Evolutionary conservation across 1,140 invertebrate genomes (phyloP).

Genomic region (Solenopsis invicta): DNA sequence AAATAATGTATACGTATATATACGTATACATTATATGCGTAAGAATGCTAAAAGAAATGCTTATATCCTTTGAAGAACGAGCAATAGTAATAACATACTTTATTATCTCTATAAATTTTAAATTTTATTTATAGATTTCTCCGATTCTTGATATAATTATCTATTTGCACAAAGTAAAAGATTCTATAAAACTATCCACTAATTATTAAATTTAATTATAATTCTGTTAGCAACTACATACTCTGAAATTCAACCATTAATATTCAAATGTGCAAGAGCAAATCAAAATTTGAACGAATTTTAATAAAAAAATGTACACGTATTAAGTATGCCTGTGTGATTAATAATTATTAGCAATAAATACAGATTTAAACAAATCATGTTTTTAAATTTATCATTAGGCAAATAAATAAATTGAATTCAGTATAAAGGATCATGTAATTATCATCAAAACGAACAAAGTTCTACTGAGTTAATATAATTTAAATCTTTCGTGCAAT

Average conservation of each 20-base stretch:
- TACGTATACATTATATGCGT: not conserved
- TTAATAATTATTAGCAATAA: not conserved
- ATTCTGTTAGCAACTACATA: not conserved
- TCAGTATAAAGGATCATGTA: not conserved
- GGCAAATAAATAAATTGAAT: not conserved
- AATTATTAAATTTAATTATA: not conserved
- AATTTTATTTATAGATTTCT: not conserved
- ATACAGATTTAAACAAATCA: not conserved
- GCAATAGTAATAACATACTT: not conserved
- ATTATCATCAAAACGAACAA: constrained; percentile 14
- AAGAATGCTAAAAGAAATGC: not conserved
- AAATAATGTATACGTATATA: constrained; percentile 46
- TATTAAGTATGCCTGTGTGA: not conserved
- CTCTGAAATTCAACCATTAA: not conserved
- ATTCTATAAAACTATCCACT: not conserved
- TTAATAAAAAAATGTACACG: no score
- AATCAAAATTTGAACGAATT: not conserved
- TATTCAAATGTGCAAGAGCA: no score
- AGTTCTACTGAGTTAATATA: not conserved
- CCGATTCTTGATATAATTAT: not conserved
- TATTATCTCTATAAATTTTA: not conserved
- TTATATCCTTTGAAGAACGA: not conserved
- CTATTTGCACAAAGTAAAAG: not conserved
- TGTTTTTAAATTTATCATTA: not conserved
- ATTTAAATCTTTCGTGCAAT: constrained; percentile 33